Conservation (phyloP, 2,888 invertebrate genomes). For the Leptopterna dolabrata region DNA sequence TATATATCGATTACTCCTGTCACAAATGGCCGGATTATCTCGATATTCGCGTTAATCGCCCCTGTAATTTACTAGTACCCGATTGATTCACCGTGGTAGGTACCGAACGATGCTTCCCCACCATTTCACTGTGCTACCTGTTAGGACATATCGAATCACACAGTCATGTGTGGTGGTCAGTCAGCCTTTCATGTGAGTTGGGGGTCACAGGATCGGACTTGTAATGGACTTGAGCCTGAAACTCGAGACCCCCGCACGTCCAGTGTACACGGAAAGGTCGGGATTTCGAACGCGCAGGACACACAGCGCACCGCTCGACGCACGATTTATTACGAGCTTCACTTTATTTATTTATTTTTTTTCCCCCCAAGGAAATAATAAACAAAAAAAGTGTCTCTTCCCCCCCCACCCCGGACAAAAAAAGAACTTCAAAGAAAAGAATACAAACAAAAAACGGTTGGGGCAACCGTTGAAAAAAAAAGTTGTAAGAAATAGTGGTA, state of each 20-base stretch:
- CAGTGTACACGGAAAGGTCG: not conserved
- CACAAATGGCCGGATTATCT: too few relatives aligned
- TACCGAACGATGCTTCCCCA: too few relatives aligned
- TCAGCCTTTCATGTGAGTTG: not conserved
- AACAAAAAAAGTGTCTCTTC: conserved; percentile 25
- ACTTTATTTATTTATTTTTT: not conserved
- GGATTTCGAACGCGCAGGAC: not conserved
- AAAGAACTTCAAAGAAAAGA: not conserved
- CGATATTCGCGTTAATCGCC: too few relatives aligned
- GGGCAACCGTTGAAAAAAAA: not conserved
- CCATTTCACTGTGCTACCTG: too few relatives aligned
- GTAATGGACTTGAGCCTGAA: not conserved
- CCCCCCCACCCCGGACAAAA: not conserved
- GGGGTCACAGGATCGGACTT: not conserved
- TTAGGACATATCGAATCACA: too few relatives aligned
- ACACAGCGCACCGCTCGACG: not conserved
- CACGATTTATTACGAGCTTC: conserved; percentile 11
- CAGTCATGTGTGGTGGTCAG: too few relatives aligned
- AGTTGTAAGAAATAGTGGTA: not conserved
- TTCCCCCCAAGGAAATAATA: conserved; percentile 10
- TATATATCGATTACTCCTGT: too few relatives aligned
- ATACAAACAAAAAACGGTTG: not conserved
- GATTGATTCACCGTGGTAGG: too few relatives aligned
- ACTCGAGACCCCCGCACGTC: not conserved
- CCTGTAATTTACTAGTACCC: too few relatives aligned